phyloP scores from a whole-genome alignment of 2,113 vertebrate genomes.

The Syrmaticus mikado region DNA sequence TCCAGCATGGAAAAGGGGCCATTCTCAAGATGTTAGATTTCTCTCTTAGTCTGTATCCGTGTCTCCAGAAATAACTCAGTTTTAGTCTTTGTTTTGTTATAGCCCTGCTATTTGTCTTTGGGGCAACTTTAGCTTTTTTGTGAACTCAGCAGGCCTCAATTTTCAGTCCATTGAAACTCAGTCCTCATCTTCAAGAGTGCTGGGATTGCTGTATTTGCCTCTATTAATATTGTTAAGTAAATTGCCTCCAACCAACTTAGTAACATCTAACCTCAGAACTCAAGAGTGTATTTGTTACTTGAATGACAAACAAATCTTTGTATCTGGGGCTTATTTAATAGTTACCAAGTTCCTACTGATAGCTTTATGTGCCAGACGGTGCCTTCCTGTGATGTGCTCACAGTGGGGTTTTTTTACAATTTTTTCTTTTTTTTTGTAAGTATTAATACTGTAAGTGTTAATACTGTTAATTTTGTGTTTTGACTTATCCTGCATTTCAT shows the following conservation, averaged over 20 bases:
- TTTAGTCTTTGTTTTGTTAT: neutral
- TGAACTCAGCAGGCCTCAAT: neutral
- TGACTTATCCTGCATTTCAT: neutral
- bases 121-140: neutral
- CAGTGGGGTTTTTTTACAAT: too few species aligned
- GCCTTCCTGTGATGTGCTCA: neutral
- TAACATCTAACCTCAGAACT: neutral
- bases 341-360: neutral
- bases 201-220: neutral
- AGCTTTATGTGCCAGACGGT: neutral
- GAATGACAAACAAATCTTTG: neutral
- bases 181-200: neutral
- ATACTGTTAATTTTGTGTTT: neutral
- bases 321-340: neutral
- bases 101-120: neutral
- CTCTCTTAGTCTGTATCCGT: neutral
- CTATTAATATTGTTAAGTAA: neutral
- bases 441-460: neutral
- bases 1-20: too few species aligned
- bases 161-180: neutral
- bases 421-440: neutral
- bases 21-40: neutral
- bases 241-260: neutral
- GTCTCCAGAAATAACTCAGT: neutral
- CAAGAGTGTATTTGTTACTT: neutral